Evolutionary conservation across 1,140 invertebrate genomes (phyloP), one percentile per base, ranked within the genome.

Genomic region (Potamilus streckersoni): DNA sequence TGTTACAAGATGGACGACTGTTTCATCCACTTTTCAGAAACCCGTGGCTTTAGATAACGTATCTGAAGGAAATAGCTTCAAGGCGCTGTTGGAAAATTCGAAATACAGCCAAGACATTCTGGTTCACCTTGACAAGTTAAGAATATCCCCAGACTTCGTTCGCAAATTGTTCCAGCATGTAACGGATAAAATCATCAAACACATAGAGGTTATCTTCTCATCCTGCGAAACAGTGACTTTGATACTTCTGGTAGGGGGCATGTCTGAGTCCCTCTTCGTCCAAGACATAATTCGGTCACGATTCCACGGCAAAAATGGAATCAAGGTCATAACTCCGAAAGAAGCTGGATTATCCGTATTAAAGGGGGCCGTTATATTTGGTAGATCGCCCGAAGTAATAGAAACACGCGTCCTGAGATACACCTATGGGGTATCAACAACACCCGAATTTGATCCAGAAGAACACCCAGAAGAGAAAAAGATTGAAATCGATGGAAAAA

Each of bases 311-410:
- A 71, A 49, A 8, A 49, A 49, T 49, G 38, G 38, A 49, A 6
- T 71, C 38, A 66, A 66, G 49, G 63, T 74, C 12, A 62, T 79
- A n/a, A 69, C 72, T 4, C 77, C 77, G 0, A 58, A 64, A 11
- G 77, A 61, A 11, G 60, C 73, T 13, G 73, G 73, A 5, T 71
- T 79, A 27, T 17, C 73, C 19, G 73, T 79, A 38, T 27, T 74
- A 14, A 79, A 79, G 60, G 77, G 77, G 11, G 73, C 77, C 0
- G 77, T 79, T 23, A 27, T 79, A 6, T 79, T 63, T 27, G 77
- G 77, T 6, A 69, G 72, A 16, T 16, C 68, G 17, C 77, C 77
- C 60, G 58, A 62, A n/a, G 23, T 71, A 19, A 74, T 79, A 55
- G 62, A 38, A 12, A 65, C 63, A 12, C 13, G 77, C 38, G 57